phyloP scores from a whole-genome alignment of 2,113 vertebrate genomes.

The Phylloscopus whistleri region DNA sequence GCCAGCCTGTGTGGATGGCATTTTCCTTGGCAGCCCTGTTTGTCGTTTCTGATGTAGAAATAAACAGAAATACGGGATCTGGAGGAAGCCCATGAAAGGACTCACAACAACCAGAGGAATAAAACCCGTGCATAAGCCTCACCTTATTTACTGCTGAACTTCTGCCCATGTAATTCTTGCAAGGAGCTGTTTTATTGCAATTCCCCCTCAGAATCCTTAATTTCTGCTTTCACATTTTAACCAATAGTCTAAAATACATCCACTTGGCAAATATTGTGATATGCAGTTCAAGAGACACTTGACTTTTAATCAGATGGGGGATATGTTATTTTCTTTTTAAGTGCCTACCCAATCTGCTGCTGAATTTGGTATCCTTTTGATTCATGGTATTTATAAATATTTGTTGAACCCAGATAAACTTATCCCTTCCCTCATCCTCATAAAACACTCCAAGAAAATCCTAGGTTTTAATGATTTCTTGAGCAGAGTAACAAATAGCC shows the following conservation, averaged over 20 bases:
- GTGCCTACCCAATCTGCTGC: not conserved
- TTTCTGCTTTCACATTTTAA: not conserved
- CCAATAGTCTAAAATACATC: not conserved
- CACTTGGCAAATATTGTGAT: not conserved
- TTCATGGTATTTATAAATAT: slow-evolving; percentile 46
- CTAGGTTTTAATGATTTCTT: slow-evolving; percentile 62
- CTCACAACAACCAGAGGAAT: not conserved
- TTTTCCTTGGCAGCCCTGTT: not conserved
- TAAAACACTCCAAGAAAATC: slow-evolving; percentile 53
- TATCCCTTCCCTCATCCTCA: not conserved
- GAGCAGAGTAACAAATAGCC: slow-evolving; percentile 56
- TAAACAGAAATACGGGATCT: not conserved
- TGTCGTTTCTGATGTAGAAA: not conserved
- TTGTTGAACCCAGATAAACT: slow-evolving; percentile 36
- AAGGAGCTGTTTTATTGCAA: not conserved
- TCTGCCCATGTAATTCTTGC: not conserved
- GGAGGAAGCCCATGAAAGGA: not conserved
- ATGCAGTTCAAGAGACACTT: slow-evolving; percentile 19
- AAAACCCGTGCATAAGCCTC: not conserved
- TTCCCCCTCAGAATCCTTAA: not conserved
- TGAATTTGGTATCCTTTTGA: not conserved
- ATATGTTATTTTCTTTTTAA: not conserved
- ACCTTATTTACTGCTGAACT: not conserved
- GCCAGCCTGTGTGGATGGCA: not conserved
- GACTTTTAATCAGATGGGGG: not conserved